Evolutionary conservation across 2,113 vertebrate genomes (phyloP).

Genomic region (Trogon melanurus): DNA sequence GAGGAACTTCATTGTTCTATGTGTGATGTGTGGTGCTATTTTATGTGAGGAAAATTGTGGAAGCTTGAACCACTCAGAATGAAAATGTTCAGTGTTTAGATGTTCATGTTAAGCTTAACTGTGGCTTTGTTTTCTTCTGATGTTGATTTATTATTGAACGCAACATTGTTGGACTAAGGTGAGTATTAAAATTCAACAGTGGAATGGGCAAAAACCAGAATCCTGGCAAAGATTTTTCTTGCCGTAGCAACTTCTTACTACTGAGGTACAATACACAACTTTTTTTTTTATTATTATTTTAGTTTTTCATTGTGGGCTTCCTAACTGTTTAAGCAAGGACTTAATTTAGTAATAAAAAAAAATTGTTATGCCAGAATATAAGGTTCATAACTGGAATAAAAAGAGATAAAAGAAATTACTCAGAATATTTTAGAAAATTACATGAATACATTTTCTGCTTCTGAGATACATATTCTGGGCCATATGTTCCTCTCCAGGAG

Average conservation of each 20-base stretch:
- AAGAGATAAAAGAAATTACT: not conserved
- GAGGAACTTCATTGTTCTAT: not conserved
- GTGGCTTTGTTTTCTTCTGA: not conserved
- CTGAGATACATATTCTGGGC: not conserved
- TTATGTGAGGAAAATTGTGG: not conserved
- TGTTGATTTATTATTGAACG: not conserved
- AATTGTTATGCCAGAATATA: not conserved
- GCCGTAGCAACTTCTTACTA: not conserved
- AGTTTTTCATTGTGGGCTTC: not conserved
- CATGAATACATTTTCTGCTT: constrained; percentile 11
- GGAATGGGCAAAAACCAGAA: not conserved
- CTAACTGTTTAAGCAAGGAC: not conserved
- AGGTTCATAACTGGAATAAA: not conserved
- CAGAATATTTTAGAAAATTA: constrained; percentile 1
- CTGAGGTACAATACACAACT: not conserved
- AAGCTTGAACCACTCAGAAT: not conserved
- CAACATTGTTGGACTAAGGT: not conserved
- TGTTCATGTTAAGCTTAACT: not conserved
- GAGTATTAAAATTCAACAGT: not conserved
- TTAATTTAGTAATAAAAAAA: not conserved
- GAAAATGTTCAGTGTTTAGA: rapidly evolving
- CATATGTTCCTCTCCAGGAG: constrained; percentile 50
- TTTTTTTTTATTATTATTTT: not conserved
- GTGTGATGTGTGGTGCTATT: not conserved
- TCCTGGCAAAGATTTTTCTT: not conserved